These are phyloP conservation scores for Saccostrea cuccullata DNA, from an alignment of 1,140 invertebrate genomes.

Conservation along the genomic window DNA sequence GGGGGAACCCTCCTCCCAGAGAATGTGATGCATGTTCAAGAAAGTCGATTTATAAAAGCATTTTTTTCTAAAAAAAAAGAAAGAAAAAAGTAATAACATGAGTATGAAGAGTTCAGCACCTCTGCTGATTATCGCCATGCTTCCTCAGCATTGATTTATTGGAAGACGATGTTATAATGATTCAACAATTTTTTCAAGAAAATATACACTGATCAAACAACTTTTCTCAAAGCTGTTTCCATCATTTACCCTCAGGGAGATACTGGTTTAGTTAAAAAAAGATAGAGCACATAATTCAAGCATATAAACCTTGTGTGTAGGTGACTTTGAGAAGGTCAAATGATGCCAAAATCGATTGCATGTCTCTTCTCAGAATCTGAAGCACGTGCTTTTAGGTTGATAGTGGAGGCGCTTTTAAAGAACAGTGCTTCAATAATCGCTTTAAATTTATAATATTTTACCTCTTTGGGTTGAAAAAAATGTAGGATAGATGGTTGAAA, in stretches of 20 bases:
- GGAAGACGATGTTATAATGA: background rate
- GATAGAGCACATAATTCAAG: background rate
- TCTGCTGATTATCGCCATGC: too few relatives aligned
- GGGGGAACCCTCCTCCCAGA: too few relatives aligned
- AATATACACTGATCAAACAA: background rate
- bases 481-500: background rate
- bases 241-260: background rate
- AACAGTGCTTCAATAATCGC: background rate
- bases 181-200: background rate
- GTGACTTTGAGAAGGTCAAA: slow-evolving; percentile 1
- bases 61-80: too few relatives aligned
- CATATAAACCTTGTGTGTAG: background rate
- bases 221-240: background rate
- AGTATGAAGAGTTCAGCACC: too few relatives aligned
- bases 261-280: background rate
- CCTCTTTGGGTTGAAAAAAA: background rate
- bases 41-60: too few relatives aligned
- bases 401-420: background rate
- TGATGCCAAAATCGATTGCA: background rate
- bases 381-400: background rate
- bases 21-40: too few relatives aligned
- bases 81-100: too few relatives aligned
- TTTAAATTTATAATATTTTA: too few relatives aligned
- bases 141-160: background rate
- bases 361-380: background rate